phyloP scores from a whole-genome alignment of 2,888 invertebrate genomes.

The Leptopilina syphax region DNA sequence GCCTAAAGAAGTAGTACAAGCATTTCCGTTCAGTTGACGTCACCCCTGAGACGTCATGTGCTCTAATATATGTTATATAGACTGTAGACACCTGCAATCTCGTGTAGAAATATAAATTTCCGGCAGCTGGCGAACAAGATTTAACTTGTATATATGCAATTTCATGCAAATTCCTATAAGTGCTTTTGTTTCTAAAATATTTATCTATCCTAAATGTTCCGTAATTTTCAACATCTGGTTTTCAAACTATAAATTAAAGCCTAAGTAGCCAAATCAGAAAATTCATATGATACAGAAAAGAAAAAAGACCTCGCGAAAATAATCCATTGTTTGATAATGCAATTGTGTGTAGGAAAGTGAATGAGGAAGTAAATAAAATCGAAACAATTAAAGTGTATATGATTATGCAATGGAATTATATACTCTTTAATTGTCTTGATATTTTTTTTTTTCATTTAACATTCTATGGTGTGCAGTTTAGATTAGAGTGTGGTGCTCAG shows the following conservation, averaged over 20 bases:
- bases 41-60: conserved; percentile 9
- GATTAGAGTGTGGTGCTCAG: background rate
- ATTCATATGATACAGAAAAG: too few relatives aligned
- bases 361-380: too few relatives aligned
- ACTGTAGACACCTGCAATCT: conserved; percentile 19
- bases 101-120: background rate
- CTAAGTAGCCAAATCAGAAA: too few relatives aligned
- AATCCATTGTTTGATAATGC: too few relatives aligned
- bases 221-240: too few relatives aligned
- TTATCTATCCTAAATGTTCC: background rate
- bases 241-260: too few relatives aligned
- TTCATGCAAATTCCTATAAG: background rate
- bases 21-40: conserved; percentile 32
- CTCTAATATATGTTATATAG: conserved; percentile 20
- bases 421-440: conserved; percentile 7
- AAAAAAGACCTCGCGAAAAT: too few relatives aligned
- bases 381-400: background rate
- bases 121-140: background rate
- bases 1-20: conserved; percentile 13
- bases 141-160: background rate
- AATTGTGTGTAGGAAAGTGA: too few relatives aligned
- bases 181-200: background rate
- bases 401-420: background rate
- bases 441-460: background rate
- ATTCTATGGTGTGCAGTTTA: background rate